Evolutionary conservation across 2,888 invertebrate genomes (phyloP).

Genomic region (Mongoloraphidia duomilia): DNA sequence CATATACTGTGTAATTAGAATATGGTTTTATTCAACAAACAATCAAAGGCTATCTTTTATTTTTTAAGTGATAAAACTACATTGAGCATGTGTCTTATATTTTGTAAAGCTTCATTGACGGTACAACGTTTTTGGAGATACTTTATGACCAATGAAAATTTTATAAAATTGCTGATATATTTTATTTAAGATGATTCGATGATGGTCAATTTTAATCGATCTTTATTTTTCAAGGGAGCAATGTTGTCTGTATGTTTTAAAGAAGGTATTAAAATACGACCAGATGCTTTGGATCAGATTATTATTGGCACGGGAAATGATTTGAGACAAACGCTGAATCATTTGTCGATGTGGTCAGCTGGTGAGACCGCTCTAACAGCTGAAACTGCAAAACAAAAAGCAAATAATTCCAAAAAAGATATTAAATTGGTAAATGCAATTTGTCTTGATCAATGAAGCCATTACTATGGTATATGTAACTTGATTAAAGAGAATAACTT

Average conservation of each 20-base stretch:
- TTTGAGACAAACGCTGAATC: slow-evolving; percentile 83
- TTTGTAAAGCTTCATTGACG: not conserved
- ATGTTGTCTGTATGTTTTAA: slow-evolving; percentile 85
- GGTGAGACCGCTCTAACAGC: slow-evolving; percentile 35
- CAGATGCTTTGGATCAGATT: slow-evolving; percentile 66
- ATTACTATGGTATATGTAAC: not conserved
- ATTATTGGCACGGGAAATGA: slow-evolving; percentile 84
- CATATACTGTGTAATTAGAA: not conserved
- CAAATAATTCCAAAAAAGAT: slow-evolving; percentile 60
- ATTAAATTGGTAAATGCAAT: slow-evolving; percentile 50
- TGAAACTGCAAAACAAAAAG: slow-evolving; percentile 39
- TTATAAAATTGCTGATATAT: not conserved
- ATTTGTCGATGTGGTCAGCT: slow-evolving; percentile 68
- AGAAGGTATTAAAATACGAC: slow-evolving; percentile 68
- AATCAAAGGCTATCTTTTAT: too few species aligned
- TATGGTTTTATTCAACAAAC: not conserved
- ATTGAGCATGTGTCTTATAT: not conserved
- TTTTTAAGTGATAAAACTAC: not conserved
- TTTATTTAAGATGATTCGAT: not conserved
- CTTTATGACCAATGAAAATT: too few species aligned
- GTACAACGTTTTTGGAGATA: too few species aligned
- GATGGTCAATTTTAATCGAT: not conserved
- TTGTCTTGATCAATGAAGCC: not conserved
- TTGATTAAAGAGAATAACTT: not conserved
- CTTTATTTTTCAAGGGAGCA: slow-evolving; percentile 46